phyloP scores from a whole-genome alignment of 2,113 vertebrate genomes.

The Archilochus colubris region DNA sequence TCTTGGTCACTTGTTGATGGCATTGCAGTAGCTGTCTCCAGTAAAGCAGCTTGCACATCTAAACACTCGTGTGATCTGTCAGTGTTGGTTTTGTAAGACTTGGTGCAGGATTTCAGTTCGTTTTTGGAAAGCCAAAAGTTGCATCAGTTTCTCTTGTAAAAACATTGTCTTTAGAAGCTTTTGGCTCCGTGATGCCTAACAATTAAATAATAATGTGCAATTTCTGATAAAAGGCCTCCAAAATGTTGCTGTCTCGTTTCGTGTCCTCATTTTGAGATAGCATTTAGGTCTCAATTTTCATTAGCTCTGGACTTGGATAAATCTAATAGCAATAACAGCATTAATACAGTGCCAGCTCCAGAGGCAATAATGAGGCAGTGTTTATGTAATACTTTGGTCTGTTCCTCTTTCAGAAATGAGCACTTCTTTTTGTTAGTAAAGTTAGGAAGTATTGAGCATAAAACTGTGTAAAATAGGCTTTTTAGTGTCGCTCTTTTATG shows the following conservation, averaged over 20 bases:
- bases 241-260: neutral
- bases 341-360: neutral
- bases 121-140: neutral
- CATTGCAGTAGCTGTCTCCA: neutral
- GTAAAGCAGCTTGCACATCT: neutral
- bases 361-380: neutral
- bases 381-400: neutral
- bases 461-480: neutral
- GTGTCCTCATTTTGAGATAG: conserved; percentile 25
- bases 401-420: conserved; percentile 14
- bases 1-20: neutral
- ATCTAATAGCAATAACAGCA: neutral
- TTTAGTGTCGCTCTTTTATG: neutral
- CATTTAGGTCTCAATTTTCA: conserved; percentile 38
- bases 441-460: neutral
- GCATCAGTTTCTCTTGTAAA: neutral
- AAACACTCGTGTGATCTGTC: neutral
- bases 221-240: neutral
- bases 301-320: conserved; percentile 47
- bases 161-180: neutral
- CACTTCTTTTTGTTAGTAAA: neutral
- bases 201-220: neutral
- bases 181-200: neutral
- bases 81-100: neutral
- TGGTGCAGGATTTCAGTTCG: neutral